Conservation (phyloP, 1,140 invertebrate species). For the Condylostylus longicornis region DNA sequence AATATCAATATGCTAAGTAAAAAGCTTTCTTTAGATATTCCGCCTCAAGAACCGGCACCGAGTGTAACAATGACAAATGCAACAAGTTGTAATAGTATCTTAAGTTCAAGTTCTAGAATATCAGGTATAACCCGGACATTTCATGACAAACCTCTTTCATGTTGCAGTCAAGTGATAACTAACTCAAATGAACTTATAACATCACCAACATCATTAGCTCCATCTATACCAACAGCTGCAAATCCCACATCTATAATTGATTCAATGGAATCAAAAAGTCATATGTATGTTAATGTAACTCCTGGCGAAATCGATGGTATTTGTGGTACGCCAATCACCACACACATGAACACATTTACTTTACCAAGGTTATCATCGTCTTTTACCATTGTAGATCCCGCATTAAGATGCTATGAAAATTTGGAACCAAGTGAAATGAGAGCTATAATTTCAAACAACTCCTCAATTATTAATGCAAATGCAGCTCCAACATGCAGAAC, state of each 20-base stretch:
- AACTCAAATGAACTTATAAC: too few relatives aligned
- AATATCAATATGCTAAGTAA: constrained; percentile 33
- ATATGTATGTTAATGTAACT: constrained; percentile 51
- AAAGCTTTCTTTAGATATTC: constrained; percentile 30
- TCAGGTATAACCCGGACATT: too few relatives aligned
- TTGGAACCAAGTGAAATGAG: constrained; percentile 4
- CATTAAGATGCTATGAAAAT: constrained; percentile 7
- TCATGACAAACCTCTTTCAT: too few relatives aligned
- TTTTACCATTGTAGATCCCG: constrained; percentile 2
- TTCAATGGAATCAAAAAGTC: too few relatives aligned
- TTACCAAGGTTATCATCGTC: background rate
- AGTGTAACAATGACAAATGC: constrained; percentile 5
- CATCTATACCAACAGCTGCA: too few relatives aligned
- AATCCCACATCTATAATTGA: too few relatives aligned
- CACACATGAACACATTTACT: constrained; percentile 5
- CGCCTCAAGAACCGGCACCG: constrained; percentile 32
- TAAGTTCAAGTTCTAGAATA: too few relatives aligned
- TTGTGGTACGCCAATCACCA: constrained; percentile 19
- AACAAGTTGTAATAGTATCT: constrained; percentile 4
- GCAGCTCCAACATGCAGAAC: too few relatives aligned
- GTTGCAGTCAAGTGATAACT: too few relatives aligned
- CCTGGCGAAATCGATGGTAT: constrained; percentile 21
- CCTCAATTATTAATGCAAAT: too few relatives aligned
- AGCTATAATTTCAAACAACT: too few relatives aligned
- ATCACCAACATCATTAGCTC: constrained; percentile 31